Percentiles rank a stretch among this genome's conserved stretches.
Conservation (phyloP, 2,888 invertebrate genomes). For the Bugula neritina region DNA sequence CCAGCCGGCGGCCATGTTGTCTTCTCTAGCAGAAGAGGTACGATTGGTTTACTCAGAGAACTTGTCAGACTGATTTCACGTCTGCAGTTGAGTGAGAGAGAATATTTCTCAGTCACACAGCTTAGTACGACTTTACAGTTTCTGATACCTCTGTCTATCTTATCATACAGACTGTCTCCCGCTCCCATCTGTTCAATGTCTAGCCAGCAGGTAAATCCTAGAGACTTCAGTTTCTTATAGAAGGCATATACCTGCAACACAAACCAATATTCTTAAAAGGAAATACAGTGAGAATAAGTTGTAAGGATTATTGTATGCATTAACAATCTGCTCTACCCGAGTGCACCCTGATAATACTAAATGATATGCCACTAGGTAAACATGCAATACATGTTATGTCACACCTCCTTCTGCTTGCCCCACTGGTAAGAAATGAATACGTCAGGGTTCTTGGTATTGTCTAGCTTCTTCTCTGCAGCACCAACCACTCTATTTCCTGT, state of each 20-base stretch:
- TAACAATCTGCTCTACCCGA: too few relatives aligned
- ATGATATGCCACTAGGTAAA: too few relatives aligned
- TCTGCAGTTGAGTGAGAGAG: slow-evolving; percentile 47
- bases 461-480: neutral
- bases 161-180: slow-evolving; percentile 50
- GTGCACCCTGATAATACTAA: too few relatives aligned
- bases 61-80: slow-evolving; percentile 47
- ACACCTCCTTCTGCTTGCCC: slow-evolving; percentile 40
- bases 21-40: slow-evolving; percentile 45
- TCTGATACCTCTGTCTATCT: slow-evolving; percentile 46
- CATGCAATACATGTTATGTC: too few relatives aligned
- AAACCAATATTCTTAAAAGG: too few relatives aligned
- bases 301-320: too few relatives aligned
- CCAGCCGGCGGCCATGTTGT: slow-evolving; percentile 48
- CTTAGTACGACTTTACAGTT: slow-evolving; percentile 42
- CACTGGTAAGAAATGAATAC: slow-evolving; percentile 51
- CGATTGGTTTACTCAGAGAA: slow-evolving; percentile 45
- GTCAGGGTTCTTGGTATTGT: neutral
- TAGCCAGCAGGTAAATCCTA: slow-evolving; percentile 47
- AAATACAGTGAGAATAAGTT: too few relatives aligned
- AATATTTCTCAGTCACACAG: slow-evolving; percentile 48
- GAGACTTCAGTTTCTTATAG: slow-evolving; percentile 37
- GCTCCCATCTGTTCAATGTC: slow-evolving; percentile 52
- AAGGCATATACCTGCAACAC: slow-evolving; percentile 41
- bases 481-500: neutral